These are phyloP conservation scores for Tetrax tetrax DNA, from an alignment of 2,113 vertebrate genomes.

Conservation along the genomic window DNA sequence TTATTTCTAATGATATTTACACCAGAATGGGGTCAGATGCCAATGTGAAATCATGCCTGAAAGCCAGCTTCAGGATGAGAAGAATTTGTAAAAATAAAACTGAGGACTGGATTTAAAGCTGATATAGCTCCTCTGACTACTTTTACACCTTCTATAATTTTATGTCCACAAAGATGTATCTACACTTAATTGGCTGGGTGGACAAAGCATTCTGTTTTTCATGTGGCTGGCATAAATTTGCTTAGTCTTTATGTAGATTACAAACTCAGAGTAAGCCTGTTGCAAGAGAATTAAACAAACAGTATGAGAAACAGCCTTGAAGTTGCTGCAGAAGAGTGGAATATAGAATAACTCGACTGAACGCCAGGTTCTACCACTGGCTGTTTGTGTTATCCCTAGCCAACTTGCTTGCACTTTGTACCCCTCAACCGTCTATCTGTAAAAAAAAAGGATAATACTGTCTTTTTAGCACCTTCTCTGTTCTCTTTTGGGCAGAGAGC, in stretches of 20 bases:
- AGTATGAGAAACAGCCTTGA: not conserved
- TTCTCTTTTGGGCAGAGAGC: not conserved
- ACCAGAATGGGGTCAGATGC: not conserved
- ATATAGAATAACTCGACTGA: not conserved
- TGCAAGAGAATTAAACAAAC: not conserved
- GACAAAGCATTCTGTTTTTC: not conserved
- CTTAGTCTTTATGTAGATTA: not conserved
- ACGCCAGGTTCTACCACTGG: rapidly evolving
- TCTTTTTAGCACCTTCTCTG: not conserved
- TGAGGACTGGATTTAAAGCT: not conserved
- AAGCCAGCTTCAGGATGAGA: not conserved
- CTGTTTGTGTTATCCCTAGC: not conserved
- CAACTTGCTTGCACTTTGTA: not conserved
- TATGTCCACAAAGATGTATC: not conserved
- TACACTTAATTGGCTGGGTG: not conserved
- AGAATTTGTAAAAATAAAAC: not conserved
- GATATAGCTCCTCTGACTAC: not conserved
- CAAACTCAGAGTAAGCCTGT: not conserved
- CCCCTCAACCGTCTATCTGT: not conserved
- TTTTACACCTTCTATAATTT: not conserved
- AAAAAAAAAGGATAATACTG: not conserved
- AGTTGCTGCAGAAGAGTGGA: not conserved
- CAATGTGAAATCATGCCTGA: not conserved
- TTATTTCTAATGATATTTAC: not conserved
- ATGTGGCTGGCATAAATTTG: not conserved